Conservation (phyloP, 1,140 invertebrate genomes). For the Papilio dardanus region DNA sequence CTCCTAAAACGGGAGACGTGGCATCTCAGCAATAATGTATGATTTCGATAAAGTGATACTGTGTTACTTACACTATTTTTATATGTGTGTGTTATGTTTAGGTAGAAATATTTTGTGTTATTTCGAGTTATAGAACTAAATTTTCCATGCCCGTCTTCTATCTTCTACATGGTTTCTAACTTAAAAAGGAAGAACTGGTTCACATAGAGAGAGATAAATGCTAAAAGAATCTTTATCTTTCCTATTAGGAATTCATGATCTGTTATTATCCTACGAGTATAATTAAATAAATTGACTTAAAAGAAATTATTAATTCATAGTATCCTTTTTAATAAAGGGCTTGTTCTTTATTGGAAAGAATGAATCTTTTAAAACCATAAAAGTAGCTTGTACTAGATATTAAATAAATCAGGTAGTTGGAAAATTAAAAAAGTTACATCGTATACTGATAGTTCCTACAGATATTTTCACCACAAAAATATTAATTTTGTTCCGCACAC, state of each 20-base stretch:
- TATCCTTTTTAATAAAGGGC: neutral
- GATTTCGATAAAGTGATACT: constrained; percentile 24
- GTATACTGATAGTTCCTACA: neutral
- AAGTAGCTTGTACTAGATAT: neutral
- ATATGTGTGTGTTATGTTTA: neutral
- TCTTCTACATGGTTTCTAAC: neutral
- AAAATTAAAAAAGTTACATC: constrained; percentile 6
- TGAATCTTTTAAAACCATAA: neutral
- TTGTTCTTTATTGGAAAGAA: neutral
- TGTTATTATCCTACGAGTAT: too few species aligned
- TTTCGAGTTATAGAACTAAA: neutral
- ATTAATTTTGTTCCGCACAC: neutral
- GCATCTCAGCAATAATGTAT: constrained; percentile 34
- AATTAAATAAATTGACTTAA: too few species aligned
- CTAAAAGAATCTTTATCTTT: too few species aligned
- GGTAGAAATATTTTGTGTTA: neutral
- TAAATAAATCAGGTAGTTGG: neutral
- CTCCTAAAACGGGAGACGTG: constrained; percentile 67
- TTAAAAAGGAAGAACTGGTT: neutral
- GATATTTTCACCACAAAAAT: neutral
- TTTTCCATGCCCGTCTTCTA: neutral
- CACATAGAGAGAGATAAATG: too few species aligned
- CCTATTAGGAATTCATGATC: too few species aligned
- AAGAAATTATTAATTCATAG: too few species aligned
- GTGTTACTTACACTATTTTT: neutral